Evolutionary conservation across 2,888 invertebrate genomes (phyloP).

Genomic region (Conomelus anceps): DNA sequence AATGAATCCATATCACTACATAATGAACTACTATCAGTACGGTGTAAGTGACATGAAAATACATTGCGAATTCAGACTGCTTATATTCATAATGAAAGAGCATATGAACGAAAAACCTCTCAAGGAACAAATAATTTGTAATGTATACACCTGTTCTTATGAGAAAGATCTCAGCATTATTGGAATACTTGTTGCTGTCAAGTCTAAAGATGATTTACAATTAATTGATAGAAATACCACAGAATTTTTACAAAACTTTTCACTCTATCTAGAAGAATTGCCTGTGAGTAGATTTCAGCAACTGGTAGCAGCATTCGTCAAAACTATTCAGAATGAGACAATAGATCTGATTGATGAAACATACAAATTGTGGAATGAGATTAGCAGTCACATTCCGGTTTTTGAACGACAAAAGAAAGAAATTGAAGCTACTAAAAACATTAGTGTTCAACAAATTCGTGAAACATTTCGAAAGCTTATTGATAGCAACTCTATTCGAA

Average conservation of each 20-base stretch:
- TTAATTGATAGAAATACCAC: background rate
- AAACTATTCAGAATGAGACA: background rate
- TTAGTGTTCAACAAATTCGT: background rate
- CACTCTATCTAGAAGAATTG: background rate
- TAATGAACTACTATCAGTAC: background rate
- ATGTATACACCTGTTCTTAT: background rate
- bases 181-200: background rate
- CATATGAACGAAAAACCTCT: background rate
- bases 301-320: background rate
- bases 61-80: background rate
- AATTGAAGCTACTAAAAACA: background rate
- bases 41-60: background rate
- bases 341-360: background rate
- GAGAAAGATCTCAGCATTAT: background rate
- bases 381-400: background rate
- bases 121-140: background rate
- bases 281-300: background rate
- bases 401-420: background rate
- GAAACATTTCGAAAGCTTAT: background rate
- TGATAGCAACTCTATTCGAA: background rate
- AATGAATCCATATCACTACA: background rate
- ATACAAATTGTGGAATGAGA: background rate
- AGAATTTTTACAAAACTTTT: background rate
- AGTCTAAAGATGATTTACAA: background rate
- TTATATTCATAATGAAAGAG: background rate